Evolutionary conservation across 92 coral and sea anemone species (phyloP).

Genomic region (Zoanthus sansibaricus): DNA sequence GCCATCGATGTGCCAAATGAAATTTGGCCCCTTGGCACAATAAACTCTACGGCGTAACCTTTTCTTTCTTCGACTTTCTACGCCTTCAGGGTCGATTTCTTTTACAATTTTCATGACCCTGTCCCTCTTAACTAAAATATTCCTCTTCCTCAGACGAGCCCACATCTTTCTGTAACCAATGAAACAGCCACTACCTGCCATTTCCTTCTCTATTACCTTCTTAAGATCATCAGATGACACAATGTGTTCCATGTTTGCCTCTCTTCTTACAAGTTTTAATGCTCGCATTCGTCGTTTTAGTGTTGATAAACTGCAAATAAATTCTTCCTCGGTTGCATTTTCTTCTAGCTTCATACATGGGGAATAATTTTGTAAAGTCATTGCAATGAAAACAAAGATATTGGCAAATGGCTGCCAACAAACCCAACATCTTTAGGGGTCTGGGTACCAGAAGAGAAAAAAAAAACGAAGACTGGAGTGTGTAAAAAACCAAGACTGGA

Average conservation of each 20-base stretch:
- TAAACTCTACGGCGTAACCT: constrained; percentile 24
- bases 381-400: background rate
- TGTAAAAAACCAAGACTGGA: constrained; percentile 8
- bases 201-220: constrained; percentile 26
- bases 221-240: constrained; percentile 22
- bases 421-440: background rate
- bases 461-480: background rate
- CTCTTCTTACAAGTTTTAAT: constrained; percentile 20
- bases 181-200: constrained; percentile 14
- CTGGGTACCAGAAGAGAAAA: background rate
- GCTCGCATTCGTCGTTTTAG: constrained; percentile 8
- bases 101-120: constrained; percentile 19
- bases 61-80: constrained; percentile 22
- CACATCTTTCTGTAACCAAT: constrained; percentile 31
- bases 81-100: constrained; percentile 29
- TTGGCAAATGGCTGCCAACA: constrained; percentile 7
- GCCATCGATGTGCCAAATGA: constrained; percentile 56
- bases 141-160: background rate
- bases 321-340: constrained; percentile 1
- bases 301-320: constrained; percentile 26
- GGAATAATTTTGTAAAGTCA: background rate
- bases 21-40: constrained; percentile 41
- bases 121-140: constrained; percentile 16
- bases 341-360: constrained; percentile 6
- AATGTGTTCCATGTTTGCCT: constrained; percentile 7